Evolutionary conservation across 2,797 vertebrate genomes (phyloP), one percentile per base, ranked within the genome.

Genomic region (Loriculus beryllinus): DNA sequence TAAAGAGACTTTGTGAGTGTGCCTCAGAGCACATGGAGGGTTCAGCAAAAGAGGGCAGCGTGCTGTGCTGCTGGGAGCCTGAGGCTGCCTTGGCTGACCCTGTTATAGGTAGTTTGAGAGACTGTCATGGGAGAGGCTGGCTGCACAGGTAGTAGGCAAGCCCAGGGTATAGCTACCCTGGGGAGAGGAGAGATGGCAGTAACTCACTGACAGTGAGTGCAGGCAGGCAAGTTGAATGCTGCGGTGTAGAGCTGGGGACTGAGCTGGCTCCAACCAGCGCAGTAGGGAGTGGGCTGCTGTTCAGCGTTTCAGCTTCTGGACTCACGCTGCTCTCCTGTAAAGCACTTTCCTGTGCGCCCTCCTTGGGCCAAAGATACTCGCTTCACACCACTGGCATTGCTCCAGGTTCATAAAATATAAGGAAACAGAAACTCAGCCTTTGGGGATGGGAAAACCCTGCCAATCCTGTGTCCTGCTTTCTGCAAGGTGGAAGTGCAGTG

Each of bases 341-440:
- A 81, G 20, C 1, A 2, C 65, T 75, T 92, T 21, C 72, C 74
- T 9, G 16, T 69, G 42, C 62, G 47, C 69, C 70, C 33, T 92
- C 40, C 8, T 5, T 48, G 59, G 40, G 80, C 49, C 33, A n/a
- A 52, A 75, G 86, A 57, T 10, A 51, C 52, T 90, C 1, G 7
- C 69, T 84, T 90, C 14, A 14, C 21, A 3, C 52, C 0, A 5
- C 65, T 95, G 95, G 92, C 90, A 12, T 78, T 52, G 19, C 57
- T 96, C 83, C 95, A 94, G 88, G 77, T 81, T 86, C 77, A 64
- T 91, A 80, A 93, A 96, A 85, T 75, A 8, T 2, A n/a, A 81
- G 88, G 93, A 93, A 96, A 69, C 49, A 86, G 79, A 95, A 94
- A 91, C 0, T 4, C 82, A 86, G 88, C 92, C 95, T 95, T 91